Evolutionary conservation across 2,888 invertebrate genomes (phyloP), one percentile per base, ranked within the genome.

Genomic region (Anodontia alba): DNA sequence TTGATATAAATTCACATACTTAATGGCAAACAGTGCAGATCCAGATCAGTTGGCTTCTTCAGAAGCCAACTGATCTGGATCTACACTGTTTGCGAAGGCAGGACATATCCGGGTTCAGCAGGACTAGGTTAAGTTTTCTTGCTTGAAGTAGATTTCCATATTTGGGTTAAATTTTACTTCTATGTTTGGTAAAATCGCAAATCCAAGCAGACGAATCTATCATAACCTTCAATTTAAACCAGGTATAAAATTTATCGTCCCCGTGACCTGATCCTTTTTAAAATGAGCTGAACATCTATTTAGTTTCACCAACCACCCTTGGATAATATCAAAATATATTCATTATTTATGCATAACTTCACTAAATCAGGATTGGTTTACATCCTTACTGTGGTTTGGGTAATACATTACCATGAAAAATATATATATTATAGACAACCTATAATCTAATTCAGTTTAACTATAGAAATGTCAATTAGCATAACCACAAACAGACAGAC

Each of bases 161-260:
- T n/a, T n/a, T n/a, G n/a, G n/a, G n/a, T n/a, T n/a, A n/a, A n/a
- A n/a, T n/a, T n/a, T n/a, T n/a, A n/a, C n/a, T n/a, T n/a, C n/a
- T n/a, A n/a, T n/a, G n/a, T n/a, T n/a, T n/a, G n/a, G n/a, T n/a
- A n/a, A n/a, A n/a, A n/a, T n/a, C n/a, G n/a, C n/a, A n/a, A n/a
- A n/a, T n/a, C n/a, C n/a, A n/a, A n/a, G 62, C 62, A 33, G 1
- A 33, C 29, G 15, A 33, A 62, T 62, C 62, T 33, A 62, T 62
- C 62, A 62, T 31, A 54, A 10, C 54, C 26, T 54, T 54, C 26
- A 26, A 54, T 54, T 26, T 12, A 54, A 62, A 62, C 62, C 62
- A 62, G 62, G 62, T 62, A 62, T 62, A 33, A 62, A 62, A 62
- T 62, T 62, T 31, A 62, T 62, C 10, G 33, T 62, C 26, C 20